Evolutionary conservation across 2,888 invertebrate genomes (phyloP), one percentile per base, ranked within the genome.

Genomic region (Ditula angustiorana): DNA sequence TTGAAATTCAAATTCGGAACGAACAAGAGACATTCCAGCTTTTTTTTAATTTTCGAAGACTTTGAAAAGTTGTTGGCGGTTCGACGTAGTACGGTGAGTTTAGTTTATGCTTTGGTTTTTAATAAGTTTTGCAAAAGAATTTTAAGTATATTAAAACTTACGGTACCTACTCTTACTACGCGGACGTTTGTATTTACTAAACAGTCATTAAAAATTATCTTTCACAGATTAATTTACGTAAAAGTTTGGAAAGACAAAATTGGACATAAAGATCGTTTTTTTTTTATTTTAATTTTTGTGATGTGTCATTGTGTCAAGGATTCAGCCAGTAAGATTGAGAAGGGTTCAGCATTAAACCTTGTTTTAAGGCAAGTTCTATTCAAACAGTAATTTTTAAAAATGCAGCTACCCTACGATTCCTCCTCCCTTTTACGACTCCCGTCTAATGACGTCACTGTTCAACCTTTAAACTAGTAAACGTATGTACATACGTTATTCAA

Each of bases 71-170:
- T 69, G 69, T 62, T 58, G 46, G 52, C 49, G 55, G n/a, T 41
- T 33, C 24, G 11, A 26, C 33, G 49, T 24, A 64, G 62, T 21
- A 55, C 16, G 80, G 82, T 81, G 72, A 80, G 81, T 81, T 78
- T 75, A 68, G 66, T 67, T 68, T 56, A 28, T 49, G 53, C 10
- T 63, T 63, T 55, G 23, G 21, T 24, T 37, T 50, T 46, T 28
- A 16, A 28, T 28, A 26, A 26, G 7, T 26, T 13, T 7, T 13
- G 16, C 16, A 3, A n/a, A n/a, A n/a, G n/a, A n/a, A n/a, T n/a
- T n/a, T n/a, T n/a, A n/a, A n/a, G n/a, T n/a, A n/a, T n/a, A n/a
- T n/a, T n/a, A n/a, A n/a, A n/a, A n/a, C n/a, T n/a, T n/a, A n/a
- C n/a, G n/a, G n/a, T n/a, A n/a, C n/a, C n/a, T n/a, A n/a, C n/a